Evolutionary conservation across 2,797 vertebrate species (phyloP).

Genomic region (Molothrus aeneus): DNA sequence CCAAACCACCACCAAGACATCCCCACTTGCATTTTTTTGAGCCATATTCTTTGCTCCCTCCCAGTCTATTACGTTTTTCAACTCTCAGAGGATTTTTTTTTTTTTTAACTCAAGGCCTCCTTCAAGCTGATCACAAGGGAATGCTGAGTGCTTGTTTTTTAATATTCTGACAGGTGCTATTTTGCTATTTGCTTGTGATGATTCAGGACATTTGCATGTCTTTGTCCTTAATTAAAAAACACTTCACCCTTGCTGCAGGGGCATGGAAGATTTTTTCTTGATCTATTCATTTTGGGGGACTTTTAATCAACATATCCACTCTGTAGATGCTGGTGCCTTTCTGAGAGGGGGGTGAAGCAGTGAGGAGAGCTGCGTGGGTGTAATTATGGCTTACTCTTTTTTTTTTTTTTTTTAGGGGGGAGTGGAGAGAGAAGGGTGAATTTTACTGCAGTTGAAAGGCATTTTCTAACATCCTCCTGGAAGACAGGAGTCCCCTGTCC

Average conservation of each 20-base stretch:
- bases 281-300: conserved; percentile 39
- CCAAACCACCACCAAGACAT: background rate
- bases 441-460: conserved; percentile 24
- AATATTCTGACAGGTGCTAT: conserved; percentile 65
- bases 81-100: background rate
- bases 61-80: background rate
- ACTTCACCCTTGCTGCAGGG: conserved; percentile 61
- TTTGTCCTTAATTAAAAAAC: conserved; percentile 68
- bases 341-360: background rate
- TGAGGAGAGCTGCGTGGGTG: conserved; percentile 28
- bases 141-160: conserved; percentile 56
- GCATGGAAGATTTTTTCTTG: conserved; percentile 40
- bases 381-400: conserved; percentile 31
- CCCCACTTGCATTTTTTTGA: background rate
- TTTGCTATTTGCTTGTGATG: conserved; percentile 67
- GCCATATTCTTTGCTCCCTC: background rate
- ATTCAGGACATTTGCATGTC: conserved; percentile 69
- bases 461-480: background rate
- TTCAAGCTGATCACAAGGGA: conserved; percentile 49
- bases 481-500: background rate
- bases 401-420: fast-evolving
- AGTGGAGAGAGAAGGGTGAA: background rate
- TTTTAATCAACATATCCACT: conserved; percentile 45
- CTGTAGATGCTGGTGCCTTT: background rate
- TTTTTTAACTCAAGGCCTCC: conserved; percentile 3